Evolutionary conservation across 2,113 vertebrate genomes (phyloP), one percentile per base, ranked within the genome.

Genomic region (Phylloscopus whistleri): DNA sequence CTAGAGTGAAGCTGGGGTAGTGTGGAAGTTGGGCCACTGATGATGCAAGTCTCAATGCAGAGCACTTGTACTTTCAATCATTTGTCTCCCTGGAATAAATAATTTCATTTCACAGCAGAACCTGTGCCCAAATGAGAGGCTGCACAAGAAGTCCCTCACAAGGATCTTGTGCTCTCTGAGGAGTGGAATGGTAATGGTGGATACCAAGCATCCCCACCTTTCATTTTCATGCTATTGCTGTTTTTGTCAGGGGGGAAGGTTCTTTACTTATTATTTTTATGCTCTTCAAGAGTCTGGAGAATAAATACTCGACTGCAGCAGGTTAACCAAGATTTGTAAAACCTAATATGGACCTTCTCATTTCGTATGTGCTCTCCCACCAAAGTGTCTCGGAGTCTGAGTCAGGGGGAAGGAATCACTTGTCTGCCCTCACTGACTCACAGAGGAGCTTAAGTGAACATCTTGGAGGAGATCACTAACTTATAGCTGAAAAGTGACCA

Each of bases 141-240:
- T 78, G 13, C 16, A 49, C 4, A n/a, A 88, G 16, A 41, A 22
- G 37, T 70, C 8, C 30, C 15, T 77, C 46, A 52, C 4, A 24
- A 75, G 27, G 5, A 23, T 53, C 37, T 78, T 69, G 9, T 67
- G 28, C 9, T 70, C 9, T 74, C 16, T 51, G 17, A 27, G 21
- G 15, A 77, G 27, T 8, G 8, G 1, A 37, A 17, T 23, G 10
- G 58, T 63, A 51, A 52, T 0, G 0, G 13, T 33, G 33, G 9
- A 21, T 78, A 35, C 7, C 33, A 58, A 4, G 16, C 22, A 75
- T 43, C 10, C 18, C 20, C n/a, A 82, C 7, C 6, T 16, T 87
- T 75, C 37, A 17, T 70, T 60, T 89, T 72, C 39, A 56, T 74
- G 18, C 16, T 74, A 5, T 35, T 88, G 23, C 6, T 81, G 12